Conservation (phyloP, 2,888 invertebrate species). For the Mythimna loreyi region DNA sequence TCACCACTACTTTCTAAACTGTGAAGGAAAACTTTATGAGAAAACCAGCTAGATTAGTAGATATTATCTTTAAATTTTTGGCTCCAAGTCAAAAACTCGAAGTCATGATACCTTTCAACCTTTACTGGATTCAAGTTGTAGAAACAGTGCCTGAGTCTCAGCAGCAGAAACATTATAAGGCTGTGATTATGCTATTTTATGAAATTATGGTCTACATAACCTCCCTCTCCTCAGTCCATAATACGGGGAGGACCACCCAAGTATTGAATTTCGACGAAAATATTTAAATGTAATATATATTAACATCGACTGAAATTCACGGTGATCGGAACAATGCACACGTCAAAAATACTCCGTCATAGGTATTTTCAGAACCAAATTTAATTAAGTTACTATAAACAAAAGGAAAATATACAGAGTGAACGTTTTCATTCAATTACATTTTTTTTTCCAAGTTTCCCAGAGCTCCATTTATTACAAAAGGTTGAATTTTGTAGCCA, state of each 20-base stretch:
- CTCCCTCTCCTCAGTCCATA: neutral
- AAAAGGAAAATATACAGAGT: slow-evolving; percentile 25
- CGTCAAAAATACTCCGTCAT: slow-evolving; percentile 23
- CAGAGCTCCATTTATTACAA: neutral
- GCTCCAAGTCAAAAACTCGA: no score
- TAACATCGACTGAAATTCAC: slow-evolving; percentile 48
- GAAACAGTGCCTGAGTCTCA: no score
- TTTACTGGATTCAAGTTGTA: no score
- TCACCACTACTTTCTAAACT: no score
- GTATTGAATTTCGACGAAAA: slow-evolving; percentile 55
- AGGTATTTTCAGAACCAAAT: slow-evolving; percentile 1
- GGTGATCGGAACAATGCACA: slow-evolving; percentile 24
- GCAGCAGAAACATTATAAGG: no score
- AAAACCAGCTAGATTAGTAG: no score
- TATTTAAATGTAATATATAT: slow-evolving; percentile 39
- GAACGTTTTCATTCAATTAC: slow-evolving; percentile 1
- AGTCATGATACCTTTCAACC: no score
- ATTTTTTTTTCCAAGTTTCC: neutral
- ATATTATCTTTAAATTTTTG: no score
- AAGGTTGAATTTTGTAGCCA: slow-evolving; percentile 6
- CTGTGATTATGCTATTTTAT: no score
- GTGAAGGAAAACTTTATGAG: no score
- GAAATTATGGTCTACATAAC: no score
- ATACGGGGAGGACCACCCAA: slow-evolving; percentile 10
- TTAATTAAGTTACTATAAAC: slow-evolving; percentile 18